Percentiles rank a stretch among this genome's conserved stretches.
Evolutionary conservation across 2,888 invertebrate genomes (phyloP).

Genomic region (Malacosoma neustria): DNA sequence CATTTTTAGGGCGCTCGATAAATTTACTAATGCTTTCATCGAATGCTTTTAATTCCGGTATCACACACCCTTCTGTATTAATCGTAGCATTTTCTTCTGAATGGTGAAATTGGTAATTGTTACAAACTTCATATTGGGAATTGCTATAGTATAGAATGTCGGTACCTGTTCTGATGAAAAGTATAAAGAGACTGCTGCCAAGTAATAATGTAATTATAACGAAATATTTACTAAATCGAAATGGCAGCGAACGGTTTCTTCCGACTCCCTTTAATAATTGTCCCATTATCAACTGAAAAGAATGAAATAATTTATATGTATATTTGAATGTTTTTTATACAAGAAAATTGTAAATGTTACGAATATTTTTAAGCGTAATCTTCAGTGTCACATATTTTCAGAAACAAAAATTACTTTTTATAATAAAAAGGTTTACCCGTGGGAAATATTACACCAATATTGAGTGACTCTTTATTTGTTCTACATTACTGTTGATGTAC

Average conservation of each 20-base stretch:
- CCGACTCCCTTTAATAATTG: constrained; percentile 22
- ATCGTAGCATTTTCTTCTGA: constrained; percentile 61
- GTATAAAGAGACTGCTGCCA: constrained; percentile 44
- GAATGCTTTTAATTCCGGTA: constrained; percentile 77
- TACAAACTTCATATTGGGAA: constrained; percentile 21
- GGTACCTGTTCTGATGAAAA: constrained; percentile 42
- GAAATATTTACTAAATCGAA: constrained; percentile 46
- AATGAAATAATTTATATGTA: too few species aligned
- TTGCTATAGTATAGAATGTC: constrained; percentile 38
- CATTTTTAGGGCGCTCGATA: constrained; percentile 55
- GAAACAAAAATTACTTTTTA: too few species aligned
- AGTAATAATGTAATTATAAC: constrained; percentile 44
- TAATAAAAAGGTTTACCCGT: too few species aligned
- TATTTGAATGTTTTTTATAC: too few species aligned
- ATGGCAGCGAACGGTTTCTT: constrained; percentile 23
- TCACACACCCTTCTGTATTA: constrained; percentile 79
- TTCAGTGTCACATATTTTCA: too few species aligned
- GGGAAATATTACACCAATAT: too few species aligned
- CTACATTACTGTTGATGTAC: too few species aligned
- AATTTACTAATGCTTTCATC: constrained; percentile 72
- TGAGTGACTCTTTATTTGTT: too few species aligned
- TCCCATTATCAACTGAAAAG: constrained; percentile 45
- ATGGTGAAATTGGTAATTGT: constrained; percentile 21
- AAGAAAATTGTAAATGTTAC: too few species aligned
- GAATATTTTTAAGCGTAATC: too few species aligned